Conservation (phyloP, 1,140 invertebrate species). For the Wasmannia auropunctata region DNA sequence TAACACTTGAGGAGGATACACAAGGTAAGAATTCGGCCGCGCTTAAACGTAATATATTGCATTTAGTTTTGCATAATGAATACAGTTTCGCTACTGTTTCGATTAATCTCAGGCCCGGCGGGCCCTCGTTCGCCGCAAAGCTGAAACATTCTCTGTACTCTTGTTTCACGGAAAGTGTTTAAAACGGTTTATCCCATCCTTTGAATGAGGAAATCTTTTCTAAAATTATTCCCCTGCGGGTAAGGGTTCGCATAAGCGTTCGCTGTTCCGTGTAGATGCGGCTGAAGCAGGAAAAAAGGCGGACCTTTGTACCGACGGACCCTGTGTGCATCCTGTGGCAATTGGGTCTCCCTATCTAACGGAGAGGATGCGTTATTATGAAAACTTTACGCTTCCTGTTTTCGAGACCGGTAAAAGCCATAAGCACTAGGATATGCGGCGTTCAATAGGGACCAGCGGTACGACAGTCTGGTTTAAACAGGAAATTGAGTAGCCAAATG, state of each 20-base stretch:
- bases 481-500: slow-evolving; percentile 33
- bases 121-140: slow-evolving; percentile 11
- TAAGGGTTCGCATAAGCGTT: slow-evolving; percentile 66
- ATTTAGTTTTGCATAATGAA: slow-evolving; percentile 48
- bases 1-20: not conserved
- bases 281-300: slow-evolving; percentile 69
- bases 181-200: slow-evolving; percentile 64
- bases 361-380: slow-evolving; percentile 76
- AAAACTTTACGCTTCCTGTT: slow-evolving; percentile 74
- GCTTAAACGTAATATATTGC: slow-evolving; percentile 31
- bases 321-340: slow-evolving; percentile 74
- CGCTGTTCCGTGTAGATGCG: slow-evolving; percentile 73
- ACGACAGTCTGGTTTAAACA: slow-evolving; percentile 46
- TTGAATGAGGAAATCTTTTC: slow-evolving; percentile 71
- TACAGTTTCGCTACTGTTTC: slow-evolving; percentile 34
- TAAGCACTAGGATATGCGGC: slow-evolving; percentile 16
- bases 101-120: slow-evolving; percentile 31
- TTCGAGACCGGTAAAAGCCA: slow-evolving; percentile 62
- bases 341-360: slow-evolving; percentile 72
- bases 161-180: slow-evolving; percentile 66
- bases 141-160: slow-evolving; percentile 4
- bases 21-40: slow-evolving; percentile 1
- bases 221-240: slow-evolving; percentile 72
- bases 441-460: slow-evolving; percentile 23
- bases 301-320: slow-evolving; percentile 68